These are phyloP conservation scores for Nilaparvata lugens DNA, from an alignment of 1,140 invertebrate genomes.

Conservation along the genomic window DNA sequence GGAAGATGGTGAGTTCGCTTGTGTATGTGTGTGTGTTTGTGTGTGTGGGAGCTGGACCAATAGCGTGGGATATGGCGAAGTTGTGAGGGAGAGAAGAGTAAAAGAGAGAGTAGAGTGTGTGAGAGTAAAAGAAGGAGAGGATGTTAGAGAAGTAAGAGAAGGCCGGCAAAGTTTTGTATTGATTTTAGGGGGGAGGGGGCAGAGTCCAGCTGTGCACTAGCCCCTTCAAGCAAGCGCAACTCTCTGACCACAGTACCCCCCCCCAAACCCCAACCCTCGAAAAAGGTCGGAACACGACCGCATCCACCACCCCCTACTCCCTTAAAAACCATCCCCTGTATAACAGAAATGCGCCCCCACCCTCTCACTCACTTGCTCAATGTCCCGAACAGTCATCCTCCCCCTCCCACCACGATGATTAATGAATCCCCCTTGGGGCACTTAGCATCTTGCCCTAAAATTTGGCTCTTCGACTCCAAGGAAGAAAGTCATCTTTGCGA, in stretches of 20 bases:
- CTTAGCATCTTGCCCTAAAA: slow-evolving; percentile 2
- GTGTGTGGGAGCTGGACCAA: background rate
- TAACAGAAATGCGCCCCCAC: background rate
- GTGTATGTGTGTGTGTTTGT: too few species aligned
- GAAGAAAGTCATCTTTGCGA: too few species aligned
- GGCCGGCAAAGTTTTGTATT: background rate
- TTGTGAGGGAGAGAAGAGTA: background rate
- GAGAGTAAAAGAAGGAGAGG: background rate
- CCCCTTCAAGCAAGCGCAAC: background rate
- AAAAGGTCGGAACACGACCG: too few species aligned
- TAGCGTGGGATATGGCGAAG: background rate
- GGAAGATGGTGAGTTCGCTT: too few species aligned
- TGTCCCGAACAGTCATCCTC: background rate
- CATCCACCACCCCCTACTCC: too few species aligned
- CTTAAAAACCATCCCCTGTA: too few species aligned
- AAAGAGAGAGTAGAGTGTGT: background rate
- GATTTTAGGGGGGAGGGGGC: background rate
- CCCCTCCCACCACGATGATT: background rate
- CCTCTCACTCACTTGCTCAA: background rate
- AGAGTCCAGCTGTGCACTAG: background rate
- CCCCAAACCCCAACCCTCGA: background rate
- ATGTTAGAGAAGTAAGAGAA: too few species aligned
- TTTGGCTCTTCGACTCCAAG: background rate
- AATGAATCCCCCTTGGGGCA: slow-evolving; percentile 1
- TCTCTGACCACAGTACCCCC: background rate